These are phyloP conservation scores for Novumbra hubbsi DNA, from an alignment of 2,797 vertebrate genomes.

Conservation along the genomic window DNA sequence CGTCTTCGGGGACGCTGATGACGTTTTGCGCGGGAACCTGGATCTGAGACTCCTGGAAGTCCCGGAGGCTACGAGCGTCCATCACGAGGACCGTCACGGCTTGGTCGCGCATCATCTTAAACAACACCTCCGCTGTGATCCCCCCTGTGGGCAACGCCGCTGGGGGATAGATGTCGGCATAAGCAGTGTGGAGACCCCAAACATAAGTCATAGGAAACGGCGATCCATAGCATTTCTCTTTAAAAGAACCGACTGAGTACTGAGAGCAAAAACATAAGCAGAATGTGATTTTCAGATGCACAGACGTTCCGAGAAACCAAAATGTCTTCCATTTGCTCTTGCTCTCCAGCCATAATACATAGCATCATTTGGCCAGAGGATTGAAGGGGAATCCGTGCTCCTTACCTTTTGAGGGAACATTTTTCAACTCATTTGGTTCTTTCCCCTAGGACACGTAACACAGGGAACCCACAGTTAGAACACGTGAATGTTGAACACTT, in stretches of 20 bases:
- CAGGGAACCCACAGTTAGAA: neutral
- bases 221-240: too few relatives aligned
- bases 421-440: conserved; percentile 77
- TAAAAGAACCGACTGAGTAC: too few relatives aligned
- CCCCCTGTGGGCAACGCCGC: conserved; percentile 67
- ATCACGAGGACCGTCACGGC: conserved; percentile 84
- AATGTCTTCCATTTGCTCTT: too few relatives aligned
- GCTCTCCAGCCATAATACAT: too few relatives aligned
- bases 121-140: conserved; percentile 88
- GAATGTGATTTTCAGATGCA: too few relatives aligned
- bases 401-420: conserved; percentile 77
- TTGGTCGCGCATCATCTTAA: conserved; percentile 88
- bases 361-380: too few relatives aligned
- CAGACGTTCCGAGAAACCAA: too few relatives aligned
- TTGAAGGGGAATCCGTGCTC: neutral
- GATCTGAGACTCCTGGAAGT: conserved; percentile 91
- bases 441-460: conserved; percentile 72
- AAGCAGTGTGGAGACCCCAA: neutral
- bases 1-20: conserved; percentile 91
- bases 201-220: too few relatives aligned
- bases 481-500: too few relatives aligned
- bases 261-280: too few relatives aligned
- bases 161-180: conserved; percentile 19
- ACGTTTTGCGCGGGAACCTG: conserved; percentile 72
- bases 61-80: conserved; percentile 84